These are phyloP conservation scores for Ageneiosus marmoratus DNA, from an alignment of 2,113 vertebrate genomes.

Conservation along the genomic window DNA sequence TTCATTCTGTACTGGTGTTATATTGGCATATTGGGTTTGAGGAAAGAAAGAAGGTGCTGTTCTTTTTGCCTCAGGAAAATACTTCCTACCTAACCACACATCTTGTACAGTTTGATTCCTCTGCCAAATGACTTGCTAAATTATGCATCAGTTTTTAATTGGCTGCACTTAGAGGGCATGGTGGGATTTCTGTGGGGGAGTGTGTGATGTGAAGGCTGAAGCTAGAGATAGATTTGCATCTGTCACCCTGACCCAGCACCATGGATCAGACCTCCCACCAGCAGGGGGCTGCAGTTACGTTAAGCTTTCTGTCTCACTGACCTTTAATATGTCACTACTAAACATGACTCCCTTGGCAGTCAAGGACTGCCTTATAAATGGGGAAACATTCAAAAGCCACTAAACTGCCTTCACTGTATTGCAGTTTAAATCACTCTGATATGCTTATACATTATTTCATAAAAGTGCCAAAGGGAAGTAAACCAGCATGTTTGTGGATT, in stretches of 20 bases:
- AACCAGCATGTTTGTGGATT: not conserved
- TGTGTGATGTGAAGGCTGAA: slow-evolving; percentile 63
- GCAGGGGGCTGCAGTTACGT: slow-evolving; percentile 32
- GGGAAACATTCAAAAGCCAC: slow-evolving; percentile 22
- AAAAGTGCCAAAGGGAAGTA: not conserved
- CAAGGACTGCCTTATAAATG: not conserved
- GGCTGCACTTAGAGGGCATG: slow-evolving; percentile 56
- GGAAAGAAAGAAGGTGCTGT: slow-evolving; percentile 43
- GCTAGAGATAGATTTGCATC: slow-evolving; percentile 50
- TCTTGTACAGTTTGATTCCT: slow-evolving; percentile 63
- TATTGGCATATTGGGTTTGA: not conserved
- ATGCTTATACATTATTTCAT: not conserved
- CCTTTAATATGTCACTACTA: not conserved
- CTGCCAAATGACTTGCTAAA: slow-evolving; percentile 69
- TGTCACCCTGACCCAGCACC: slow-evolving; percentile 54
- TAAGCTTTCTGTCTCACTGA: not conserved
- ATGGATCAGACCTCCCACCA: slow-evolving; percentile 59
- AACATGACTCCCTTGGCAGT: not conserved
- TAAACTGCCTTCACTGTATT: not conserved
- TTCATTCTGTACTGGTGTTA: slow-evolving; percentile 3
- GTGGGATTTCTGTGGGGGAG: slow-evolving; percentile 57
- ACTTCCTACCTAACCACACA: slow-evolving; percentile 51
- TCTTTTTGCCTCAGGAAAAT: slow-evolving; percentile 49
- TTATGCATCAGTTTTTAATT: slow-evolving; percentile 79
- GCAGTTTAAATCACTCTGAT: not conserved